Base-by-base conservation (phyloP, 2,888 invertebrate species). In the Gari tellinella region DNA sequence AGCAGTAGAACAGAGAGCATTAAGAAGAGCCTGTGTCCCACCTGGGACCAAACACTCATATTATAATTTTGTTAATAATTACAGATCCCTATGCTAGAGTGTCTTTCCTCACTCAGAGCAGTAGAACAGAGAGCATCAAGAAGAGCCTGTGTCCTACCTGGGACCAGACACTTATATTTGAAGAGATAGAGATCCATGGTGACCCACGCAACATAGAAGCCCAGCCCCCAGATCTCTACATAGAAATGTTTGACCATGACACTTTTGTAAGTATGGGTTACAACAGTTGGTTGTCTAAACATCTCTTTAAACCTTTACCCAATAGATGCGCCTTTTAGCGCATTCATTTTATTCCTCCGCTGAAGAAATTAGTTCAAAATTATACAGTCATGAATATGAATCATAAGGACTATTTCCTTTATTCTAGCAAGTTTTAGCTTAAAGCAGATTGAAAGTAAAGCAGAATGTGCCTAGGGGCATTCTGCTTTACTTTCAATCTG, bases 151-250 rank as follows among this genome's bases (percentile, higher is more conserved):
- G 92, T 74, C 93, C 93, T 7, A 92, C 92, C 8, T 93, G 93
- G 93, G 92, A 93, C 81, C 92, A 93, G 80, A 92, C 93, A 0
- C 88, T 93, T 52, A 91, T 93, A 53, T 93, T 93, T 84, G 92
- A 92, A 58, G 88, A 90, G 65, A 83, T 93, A 7, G 89, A 88
- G 65, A 90, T 93, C 25, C 86, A 89, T 69, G 93, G 92, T 2
- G 84, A 90, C 58, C 90, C 92, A 2, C 74, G 85, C 31, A 69
- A 61, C 37, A 82, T 92, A 12, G 86, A 86, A 55, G 81, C 86
- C 12, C 86, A 90, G 46, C 92, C 92, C 4, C 93, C 93, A 19
- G 86, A 90, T 61, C 88, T 93, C 48, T 86, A 89, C 55, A 80
- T 93, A 15, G 93, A 93, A 79, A 77, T 93, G 21, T 93, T 92